These are phyloP conservation scores for Plecotus auritus DNA, from an alignment of 2,113 vertebrate genomes.

Conservation along the genomic window DNA sequence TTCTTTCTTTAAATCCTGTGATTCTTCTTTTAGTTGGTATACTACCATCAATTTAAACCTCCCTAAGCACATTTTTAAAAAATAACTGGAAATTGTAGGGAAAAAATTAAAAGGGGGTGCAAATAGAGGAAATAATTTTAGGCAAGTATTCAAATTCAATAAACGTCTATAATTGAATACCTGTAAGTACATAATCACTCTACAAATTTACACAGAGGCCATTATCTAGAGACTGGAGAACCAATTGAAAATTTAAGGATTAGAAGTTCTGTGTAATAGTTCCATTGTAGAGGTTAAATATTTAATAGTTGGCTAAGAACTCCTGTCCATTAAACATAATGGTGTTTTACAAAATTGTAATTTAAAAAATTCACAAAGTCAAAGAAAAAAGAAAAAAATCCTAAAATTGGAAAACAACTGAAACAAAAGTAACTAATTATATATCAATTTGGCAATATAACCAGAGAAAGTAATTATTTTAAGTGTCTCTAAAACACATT, in stretches of 20 bases:
- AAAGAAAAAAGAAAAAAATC: not conserved
- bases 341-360: not conserved
- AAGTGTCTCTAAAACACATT: not conserved
- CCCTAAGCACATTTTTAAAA: not conserved
- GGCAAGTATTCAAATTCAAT: not conserved
- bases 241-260: not conserved
- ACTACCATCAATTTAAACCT: not conserved
- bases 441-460: slow-evolving; percentile 9
- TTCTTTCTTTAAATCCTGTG: not conserved
- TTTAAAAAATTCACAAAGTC: not conserved
- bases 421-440: not conserved
- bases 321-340: not conserved
- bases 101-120: not conserved
- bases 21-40: not conserved
- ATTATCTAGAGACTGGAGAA: not conserved
- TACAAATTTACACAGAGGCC: not conserved
- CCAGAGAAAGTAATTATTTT: slow-evolving; percentile 40
- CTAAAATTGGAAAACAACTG: slow-evolving; percentile 12
- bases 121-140: slow-evolving; percentile 10
- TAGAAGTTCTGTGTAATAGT: not conserved
- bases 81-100: not conserved
- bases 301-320: not conserved
- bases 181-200: not conserved
- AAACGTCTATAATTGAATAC: not conserved
- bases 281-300: not conserved